These are phyloP conservation scores for Anthopleura xanthogrammica DNA, from an alignment of 92 coral and sea anemone species.

Conservation along the genomic window DNA sequence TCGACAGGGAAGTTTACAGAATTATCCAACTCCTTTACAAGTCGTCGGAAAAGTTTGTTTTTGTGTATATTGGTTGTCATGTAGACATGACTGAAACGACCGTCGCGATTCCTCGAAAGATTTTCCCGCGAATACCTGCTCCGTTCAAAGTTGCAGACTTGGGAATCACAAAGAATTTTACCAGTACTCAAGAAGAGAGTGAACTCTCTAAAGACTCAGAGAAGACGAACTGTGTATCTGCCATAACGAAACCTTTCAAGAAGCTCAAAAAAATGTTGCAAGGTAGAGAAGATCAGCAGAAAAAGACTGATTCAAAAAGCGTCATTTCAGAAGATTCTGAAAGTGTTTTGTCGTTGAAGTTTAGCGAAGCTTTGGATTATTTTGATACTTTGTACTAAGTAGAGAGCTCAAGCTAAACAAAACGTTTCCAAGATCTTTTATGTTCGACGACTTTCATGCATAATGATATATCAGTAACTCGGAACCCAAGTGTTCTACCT, in stretches of 20 bases:
- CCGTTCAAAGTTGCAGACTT: background rate
- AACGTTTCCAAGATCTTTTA: too few species aligned
- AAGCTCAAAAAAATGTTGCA: background rate
- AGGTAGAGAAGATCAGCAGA: background rate
- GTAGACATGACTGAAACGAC: background rate
- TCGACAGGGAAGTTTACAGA: too few species aligned
- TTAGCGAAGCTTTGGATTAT: conserved; percentile 25
- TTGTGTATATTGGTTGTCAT: background rate
- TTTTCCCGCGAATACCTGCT: background rate
- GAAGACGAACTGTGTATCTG: background rate
- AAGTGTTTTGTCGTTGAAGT: conserved; percentile 24
- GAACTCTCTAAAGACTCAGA: background rate
- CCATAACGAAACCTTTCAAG: background rate
- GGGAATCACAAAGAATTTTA: background rate
- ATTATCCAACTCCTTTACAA: too few species aligned
- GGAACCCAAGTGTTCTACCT: too few species aligned
- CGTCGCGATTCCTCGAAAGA: background rate
- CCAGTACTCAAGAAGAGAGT: background rate
- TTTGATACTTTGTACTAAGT: conserved; percentile 15
- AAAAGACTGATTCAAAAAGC: background rate
- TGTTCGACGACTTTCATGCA: too few species aligned
- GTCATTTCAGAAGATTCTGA: background rate
- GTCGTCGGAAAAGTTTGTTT: too few species aligned
- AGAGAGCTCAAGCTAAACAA: too few species aligned
- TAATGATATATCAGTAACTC: too few species aligned